Evolutionary conservation across 1,140 invertebrate genomes (phyloP).

Genomic region (Scylla paramamosain): DNA sequence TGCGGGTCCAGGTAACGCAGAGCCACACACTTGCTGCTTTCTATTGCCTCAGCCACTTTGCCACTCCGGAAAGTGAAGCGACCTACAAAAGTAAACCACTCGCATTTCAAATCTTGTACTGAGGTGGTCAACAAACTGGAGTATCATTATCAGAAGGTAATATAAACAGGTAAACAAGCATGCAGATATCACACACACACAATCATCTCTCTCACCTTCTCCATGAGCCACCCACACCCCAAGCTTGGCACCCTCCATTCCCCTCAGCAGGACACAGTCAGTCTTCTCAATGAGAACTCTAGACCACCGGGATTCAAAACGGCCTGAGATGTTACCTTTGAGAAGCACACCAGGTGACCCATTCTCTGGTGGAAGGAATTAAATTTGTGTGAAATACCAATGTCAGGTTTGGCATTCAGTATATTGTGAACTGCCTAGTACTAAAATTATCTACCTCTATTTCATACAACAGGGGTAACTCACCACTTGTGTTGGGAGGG

Average conservation of each 20-base stretch:
- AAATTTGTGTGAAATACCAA: slow-evolving; percentile 27
- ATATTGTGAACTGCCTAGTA: too few relatives aligned
- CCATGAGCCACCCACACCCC: slow-evolving; percentile 99
- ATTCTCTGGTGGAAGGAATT: slow-evolving; percentile 31
- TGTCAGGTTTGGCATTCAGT: too few relatives aligned
- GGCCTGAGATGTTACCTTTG: slow-evolving; percentile 92
- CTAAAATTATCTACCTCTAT: background rate
- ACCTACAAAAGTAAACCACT: slow-evolving; percentile 48
- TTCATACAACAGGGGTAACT: slow-evolving; percentile 1
- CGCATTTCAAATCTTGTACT: background rate
- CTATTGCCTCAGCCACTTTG: slow-evolving; percentile 83
- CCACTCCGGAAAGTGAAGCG: slow-evolving; percentile 83
- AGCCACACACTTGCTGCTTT: slow-evolving; percentile 85
- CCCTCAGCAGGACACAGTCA: slow-evolving; percentile 91
- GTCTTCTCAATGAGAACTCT: slow-evolving; percentile 89
- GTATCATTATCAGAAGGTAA: background rate
- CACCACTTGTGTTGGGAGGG: slow-evolving; percentile 75
- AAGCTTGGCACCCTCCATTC: slow-evolving; percentile 90
- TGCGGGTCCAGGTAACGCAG: slow-evolving; percentile 92
- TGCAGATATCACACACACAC: too few relatives aligned
- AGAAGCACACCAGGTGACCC: slow-evolving; percentile 85
- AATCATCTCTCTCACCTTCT: slow-evolving; percentile 86
- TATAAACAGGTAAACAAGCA: too few relatives aligned
- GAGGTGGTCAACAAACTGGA: background rate
- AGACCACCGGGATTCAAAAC: slow-evolving; percentile 95